Evolutionary conservation across 2,113 vertebrate species (phyloP).

Genomic region (Amphiprion ocellaris): DNA sequence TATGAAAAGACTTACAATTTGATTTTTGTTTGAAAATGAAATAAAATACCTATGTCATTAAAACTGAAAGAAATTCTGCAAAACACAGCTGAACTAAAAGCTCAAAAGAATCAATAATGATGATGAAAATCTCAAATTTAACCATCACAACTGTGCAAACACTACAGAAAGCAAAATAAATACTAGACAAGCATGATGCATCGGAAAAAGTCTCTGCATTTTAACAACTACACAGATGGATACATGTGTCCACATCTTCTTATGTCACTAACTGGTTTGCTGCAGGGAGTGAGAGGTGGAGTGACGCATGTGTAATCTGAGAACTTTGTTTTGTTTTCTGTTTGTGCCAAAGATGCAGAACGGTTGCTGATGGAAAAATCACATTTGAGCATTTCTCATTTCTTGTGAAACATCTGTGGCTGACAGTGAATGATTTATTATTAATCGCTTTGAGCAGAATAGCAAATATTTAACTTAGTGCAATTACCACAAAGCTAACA

Average conservation of each 20-base stretch:
- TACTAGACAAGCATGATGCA: background rate
- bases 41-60: too few relatives aligned
- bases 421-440: background rate
- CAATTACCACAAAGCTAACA: background rate
- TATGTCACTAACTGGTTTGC: constrained; percentile 1
- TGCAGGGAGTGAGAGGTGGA: background rate
- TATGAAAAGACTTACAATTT: too few relatives aligned
- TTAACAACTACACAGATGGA: background rate
- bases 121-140: too few relatives aligned
- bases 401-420: constrained; percentile 4
- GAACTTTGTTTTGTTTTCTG: constrained; percentile 14
- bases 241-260: background rate
- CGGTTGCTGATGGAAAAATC: background rate
- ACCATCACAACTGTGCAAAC: too few relatives aligned
- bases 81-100: too few relatives aligned
- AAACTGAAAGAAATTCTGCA: too few relatives aligned
- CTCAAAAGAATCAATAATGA: too few relatives aligned
- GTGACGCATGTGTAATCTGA: constrained; percentile 51
- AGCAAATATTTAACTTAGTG: constrained; percentile 6
- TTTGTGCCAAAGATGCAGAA: background rate
- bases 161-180: background rate
- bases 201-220: background rate
- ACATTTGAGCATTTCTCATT: background rate
- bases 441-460: background rate
- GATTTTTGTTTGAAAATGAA: too few relatives aligned